Base-by-base conservation (phyloP, 2,888 invertebrate species). In the Drosophila koepferae region DNA sequence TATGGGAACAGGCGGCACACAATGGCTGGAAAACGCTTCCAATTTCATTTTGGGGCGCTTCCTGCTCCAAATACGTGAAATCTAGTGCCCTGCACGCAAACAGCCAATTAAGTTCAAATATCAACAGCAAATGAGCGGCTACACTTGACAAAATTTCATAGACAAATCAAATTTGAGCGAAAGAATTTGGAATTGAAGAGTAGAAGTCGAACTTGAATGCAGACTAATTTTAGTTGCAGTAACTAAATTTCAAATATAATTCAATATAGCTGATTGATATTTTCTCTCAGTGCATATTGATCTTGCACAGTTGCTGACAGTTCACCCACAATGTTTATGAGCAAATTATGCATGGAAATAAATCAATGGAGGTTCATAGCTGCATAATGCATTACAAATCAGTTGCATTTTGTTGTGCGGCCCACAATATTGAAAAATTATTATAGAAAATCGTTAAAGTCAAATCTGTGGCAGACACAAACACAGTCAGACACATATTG, bases 1-100 rank as follows among this genome's bases (percentile, higher is more conserved):
- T 67, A 80, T 80, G 76, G 85, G 85, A 81, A 88, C 74, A 74
- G 72, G 73, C 83, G 74, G 63, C 28, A 20, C 12, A 55, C 72
- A 66, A 49, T 56, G 40, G 69, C 65, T 70, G 3, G 28, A 63
- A 69, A 63, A 63, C 72, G 66, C 68, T 74, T 77, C 70, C 67
- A 78, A 78, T 79, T 84, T 84, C 46, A 61, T 61, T 81, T 80
- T 60, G 66, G 68, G 70, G 34, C 56, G 74, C 89, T 86, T 90
- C 88, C 86, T 86, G 86, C 90, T 88, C 89, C 81, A 86, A 85
- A 87, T 89, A 74, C 53, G 61, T 80, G 72, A 77, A 77, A 79
- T 63, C 68, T 72, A 77, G 65, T 67, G 81, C 88, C 80, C 72
- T 81, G 73, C 86, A 86, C 86, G 86, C 86, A 88, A 86, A 76